Evolutionary conservation across 2,888 invertebrate genomes (phyloP).

Genomic region (Nomada hirtipes): DNA sequence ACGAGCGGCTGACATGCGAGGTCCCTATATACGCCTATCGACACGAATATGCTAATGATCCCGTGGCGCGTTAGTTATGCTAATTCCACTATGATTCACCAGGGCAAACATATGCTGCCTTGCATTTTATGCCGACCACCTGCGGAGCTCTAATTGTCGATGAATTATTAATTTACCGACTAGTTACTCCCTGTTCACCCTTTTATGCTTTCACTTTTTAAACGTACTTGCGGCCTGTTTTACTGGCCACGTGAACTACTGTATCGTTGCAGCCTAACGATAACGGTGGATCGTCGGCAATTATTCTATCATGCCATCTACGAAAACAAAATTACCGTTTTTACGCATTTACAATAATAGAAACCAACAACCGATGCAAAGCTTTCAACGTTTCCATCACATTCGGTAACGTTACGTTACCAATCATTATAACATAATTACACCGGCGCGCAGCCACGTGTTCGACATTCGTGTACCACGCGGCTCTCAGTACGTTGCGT

Average conservation of each 20-base stretch:
- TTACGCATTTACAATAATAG: not conserved
- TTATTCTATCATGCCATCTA: not conserved
- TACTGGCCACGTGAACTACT: slow-evolving; percentile 7
- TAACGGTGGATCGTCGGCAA: not conserved
- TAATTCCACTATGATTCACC: slow-evolving; percentile 82
- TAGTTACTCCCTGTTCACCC: slow-evolving; percentile 48
- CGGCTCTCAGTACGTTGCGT: not conserved
- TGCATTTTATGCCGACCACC: slow-evolving; percentile 79
- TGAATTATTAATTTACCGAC: slow-evolving; percentile 77
- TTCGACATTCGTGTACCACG: not conserved
- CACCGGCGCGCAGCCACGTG: not conserved
- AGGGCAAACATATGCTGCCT: slow-evolving; percentile 77
- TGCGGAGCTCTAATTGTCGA: slow-evolving; percentile 78
- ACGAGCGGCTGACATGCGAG: slow-evolving; percentile 69
- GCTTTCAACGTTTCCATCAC: not conserved
- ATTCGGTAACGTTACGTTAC: not conserved
- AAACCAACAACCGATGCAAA: not conserved
- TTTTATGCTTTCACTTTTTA: slow-evolving; percentile 39
- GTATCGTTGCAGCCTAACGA: not conserved
- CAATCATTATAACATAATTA: not conserved
- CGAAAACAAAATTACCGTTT: not conserved
- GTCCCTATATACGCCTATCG: slow-evolving; percentile 71
- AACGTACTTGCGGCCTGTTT: slow-evolving; percentile 1
- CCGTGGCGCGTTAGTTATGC: slow-evolving; percentile 78
- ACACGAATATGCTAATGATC: slow-evolving; percentile 80